A percentile compares a stretch with the other conserved stretches of the same genome.
phyloP scores from a whole-genome alignment of 2,113 vertebrate genomes.

The Eulemur rufifrons region DNA sequence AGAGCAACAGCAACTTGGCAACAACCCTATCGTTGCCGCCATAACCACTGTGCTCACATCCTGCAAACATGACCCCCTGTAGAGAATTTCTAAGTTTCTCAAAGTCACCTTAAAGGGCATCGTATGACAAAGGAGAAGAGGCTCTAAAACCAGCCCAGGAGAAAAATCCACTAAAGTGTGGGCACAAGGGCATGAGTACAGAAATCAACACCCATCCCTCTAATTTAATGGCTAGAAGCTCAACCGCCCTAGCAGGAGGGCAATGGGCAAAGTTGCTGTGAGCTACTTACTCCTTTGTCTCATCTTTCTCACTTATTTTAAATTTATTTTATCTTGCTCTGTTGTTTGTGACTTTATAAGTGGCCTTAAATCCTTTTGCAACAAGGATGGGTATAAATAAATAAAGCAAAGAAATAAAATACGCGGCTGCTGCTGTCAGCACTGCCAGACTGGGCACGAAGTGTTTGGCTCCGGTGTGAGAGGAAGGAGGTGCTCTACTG shows the following conservation, averaged over 20 bases:
- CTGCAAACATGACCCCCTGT: neutral
- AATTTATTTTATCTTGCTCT: conserved; percentile 47
- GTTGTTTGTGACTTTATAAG: conserved; percentile 41
- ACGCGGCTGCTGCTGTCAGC: neutral
- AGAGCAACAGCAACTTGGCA: neutral
- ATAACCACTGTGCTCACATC: neutral
- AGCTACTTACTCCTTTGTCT: neutral
- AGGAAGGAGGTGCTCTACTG: neutral
- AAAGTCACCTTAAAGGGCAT: neutral
- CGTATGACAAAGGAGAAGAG: neutral
- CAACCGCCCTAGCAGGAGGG: neutral
- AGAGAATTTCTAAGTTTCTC: neutral
- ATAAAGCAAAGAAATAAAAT: conserved; percentile 54
- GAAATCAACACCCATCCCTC: accelerated
- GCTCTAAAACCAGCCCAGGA: neutral
- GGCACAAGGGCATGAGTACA: neutral
- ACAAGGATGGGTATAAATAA: conserved; percentile 58
- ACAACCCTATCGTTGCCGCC: too few relatives aligned
- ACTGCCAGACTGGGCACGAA: neutral
- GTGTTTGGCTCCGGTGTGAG: neutral
- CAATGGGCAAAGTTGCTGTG: neutral
- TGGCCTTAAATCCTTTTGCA: conserved; percentile 54
- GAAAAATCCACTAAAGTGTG: neutral
- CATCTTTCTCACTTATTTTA: conserved; percentile 49
- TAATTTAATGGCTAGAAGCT: neutral